Base-by-base conservation (phyloP, 2,888 invertebrate species). In the Allophyes oxyacanthae region DNA sequence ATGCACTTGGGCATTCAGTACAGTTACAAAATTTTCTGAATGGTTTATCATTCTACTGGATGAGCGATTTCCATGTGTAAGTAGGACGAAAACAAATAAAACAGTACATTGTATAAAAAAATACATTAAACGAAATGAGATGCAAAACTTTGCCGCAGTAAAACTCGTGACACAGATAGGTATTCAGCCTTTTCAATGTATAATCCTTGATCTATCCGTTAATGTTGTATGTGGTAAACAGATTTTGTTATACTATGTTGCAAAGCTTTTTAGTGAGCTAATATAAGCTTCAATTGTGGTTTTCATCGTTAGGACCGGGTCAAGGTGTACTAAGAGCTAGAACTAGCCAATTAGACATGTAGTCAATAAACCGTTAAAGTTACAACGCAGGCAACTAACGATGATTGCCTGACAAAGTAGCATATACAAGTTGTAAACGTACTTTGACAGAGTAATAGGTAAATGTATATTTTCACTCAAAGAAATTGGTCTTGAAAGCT, bases 351-450 rank as follows among this genome's bases (percentile, higher is more conserved):
- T 41, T 44, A 30, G n/a, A 51, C 28, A 26, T 26, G 25, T 37
- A 59, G 37, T 34, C 32, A 66, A 56, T 61, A 61, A 64, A 61
- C 38, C 30, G 15, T 15, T 38, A 25, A 58, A 51, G 34, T 48
- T 54, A 65, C 13, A 49, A 25, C 10, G 57, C 34, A n/a, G 15
- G 38, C 51, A 13, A 54, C 46, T 56, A 56, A 64, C 49, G 38
- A 64, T 55, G 44, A 68, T 64, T 55, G 57, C 67, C 56, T 67
- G 55, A 54, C 53, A 38, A 54, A 32, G 38, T 43, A 7, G 28
- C 64, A 48, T 72, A 59, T 49, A 54, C 38, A 37, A 37, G 33
- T 25, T 45, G 33, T 54, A 65, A 57, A 57, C n/a, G 53, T 42
- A 48, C 46, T 40, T 33, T 25, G 6, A 64, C 14, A 10, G 10